phyloP scores from a whole-genome alignment of 2,797 vertebrate genomes.

The Scyliorhinus canicula region DNA sequence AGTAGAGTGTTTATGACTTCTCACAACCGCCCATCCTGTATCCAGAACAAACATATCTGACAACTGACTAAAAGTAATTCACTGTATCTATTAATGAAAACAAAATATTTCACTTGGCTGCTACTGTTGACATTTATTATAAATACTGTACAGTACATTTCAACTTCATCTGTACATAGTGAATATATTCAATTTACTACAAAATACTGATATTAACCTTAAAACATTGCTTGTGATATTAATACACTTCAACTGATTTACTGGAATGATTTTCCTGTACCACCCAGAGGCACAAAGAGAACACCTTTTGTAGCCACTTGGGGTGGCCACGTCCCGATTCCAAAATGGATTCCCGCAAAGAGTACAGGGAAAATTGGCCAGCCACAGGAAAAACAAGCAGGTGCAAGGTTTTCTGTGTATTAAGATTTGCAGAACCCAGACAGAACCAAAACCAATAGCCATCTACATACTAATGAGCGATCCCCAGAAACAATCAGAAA shows the following conservation, averaged over 20 bases:
- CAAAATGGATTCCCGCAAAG: too few relatives aligned
- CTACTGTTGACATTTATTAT: background rate
- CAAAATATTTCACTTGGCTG: background rate
- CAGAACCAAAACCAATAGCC: too few relatives aligned
- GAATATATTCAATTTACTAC: background rate
- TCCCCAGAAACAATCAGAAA: too few relatives aligned
- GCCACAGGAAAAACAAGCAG: too few relatives aligned
- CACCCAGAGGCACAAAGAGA: background rate
- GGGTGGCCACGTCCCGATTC: too few relatives aligned
- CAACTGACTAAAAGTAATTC: background rate
- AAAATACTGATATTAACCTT: background rate
- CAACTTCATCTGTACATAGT: background rate
- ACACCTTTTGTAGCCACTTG: too few relatives aligned
- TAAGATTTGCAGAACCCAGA: too few relatives aligned
- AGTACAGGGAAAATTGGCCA: too few relatives aligned
- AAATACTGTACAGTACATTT: slow-evolving; percentile 11
- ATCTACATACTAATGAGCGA: too few relatives aligned
- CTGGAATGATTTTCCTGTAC: background rate
- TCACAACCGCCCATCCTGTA: background rate
- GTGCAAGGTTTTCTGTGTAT: too few relatives aligned
- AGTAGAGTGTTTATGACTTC: background rate
- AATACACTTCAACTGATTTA: background rate
- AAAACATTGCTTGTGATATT: background rate
- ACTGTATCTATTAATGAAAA: background rate
- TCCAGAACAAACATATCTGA: background rate